A percentile compares a stretch with the other conserved stretches of the same genome.
Evolutionary conservation across 2,797 vertebrate species (phyloP).

Genomic region (Scyliorhinus canicula): DNA sequence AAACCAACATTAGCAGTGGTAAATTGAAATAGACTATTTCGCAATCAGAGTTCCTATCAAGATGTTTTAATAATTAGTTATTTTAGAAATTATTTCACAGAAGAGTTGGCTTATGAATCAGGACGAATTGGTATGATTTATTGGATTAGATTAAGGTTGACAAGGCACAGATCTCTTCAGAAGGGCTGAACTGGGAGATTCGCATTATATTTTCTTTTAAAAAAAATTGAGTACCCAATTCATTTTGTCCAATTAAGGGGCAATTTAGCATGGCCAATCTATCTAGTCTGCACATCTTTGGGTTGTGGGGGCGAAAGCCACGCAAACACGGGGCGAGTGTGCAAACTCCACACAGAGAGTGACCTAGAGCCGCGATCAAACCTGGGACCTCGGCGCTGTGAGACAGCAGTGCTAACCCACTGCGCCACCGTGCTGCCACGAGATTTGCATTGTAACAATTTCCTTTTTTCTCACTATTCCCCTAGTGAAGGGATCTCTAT

Average conservation of each 20-base stretch:
- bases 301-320: too few relatives aligned
- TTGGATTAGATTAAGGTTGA: constrained; percentile 1
- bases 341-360: too few relatives aligned
- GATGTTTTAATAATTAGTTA: constrained; percentile 22
- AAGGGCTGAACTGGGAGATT: not conserved
- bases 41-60: not conserved
- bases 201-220: too few relatives aligned
- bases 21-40: constrained; percentile 9
- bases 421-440: too few relatives aligned
- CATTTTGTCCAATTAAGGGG: too few relatives aligned
- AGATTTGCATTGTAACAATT: not conserved
- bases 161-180: not conserved
- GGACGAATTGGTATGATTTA: not conserved
- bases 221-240: too few relatives aligned
- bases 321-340: too few relatives aligned
- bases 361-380: too few relatives aligned
- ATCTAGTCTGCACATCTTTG: too few relatives aligned
- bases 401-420: too few relatives aligned
- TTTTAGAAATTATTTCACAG: not conserved
- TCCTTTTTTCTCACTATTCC: not conserved
- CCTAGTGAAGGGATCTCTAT: not conserved
- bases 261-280: too few relatives aligned
- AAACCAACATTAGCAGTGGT: not conserved
- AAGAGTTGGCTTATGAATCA: not conserved
- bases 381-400: too few relatives aligned